phyloP scores from a whole-genome alignment of 2,888 invertebrate genomes.

The Agriopis marginaria region DNA sequence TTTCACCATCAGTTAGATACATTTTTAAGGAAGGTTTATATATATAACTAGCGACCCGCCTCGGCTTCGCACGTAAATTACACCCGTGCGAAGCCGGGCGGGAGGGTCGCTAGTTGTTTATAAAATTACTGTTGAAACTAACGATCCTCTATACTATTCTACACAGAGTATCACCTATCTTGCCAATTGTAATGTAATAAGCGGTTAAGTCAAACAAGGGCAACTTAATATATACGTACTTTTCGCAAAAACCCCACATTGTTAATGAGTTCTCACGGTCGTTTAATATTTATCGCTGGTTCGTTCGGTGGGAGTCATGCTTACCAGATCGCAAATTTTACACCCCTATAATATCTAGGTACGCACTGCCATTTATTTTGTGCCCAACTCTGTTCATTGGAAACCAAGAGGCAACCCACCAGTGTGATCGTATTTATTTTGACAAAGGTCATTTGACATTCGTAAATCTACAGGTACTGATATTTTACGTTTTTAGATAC shows the following conservation, averaged over 20 bases:
- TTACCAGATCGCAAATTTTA: slow-evolving; percentile 39
- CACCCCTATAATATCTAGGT: slow-evolving; percentile 28
- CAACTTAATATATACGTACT: slow-evolving; percentile 10
- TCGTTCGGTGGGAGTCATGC: slow-evolving; percentile 35
- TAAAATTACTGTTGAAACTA: too few relatives aligned
- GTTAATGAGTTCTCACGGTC: slow-evolving; percentile 39
- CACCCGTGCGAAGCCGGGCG: too few relatives aligned
- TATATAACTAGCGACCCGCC: too few relatives aligned
- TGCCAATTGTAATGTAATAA: slow-evolving; percentile 17
- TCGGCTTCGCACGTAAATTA: too few relatives aligned
- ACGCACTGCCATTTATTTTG: too few relatives aligned
- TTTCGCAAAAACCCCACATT: slow-evolving; percentile 33
- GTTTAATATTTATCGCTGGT: slow-evolving; percentile 41
- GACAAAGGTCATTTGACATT: background rate
- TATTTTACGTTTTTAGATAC: background rate
- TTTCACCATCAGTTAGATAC: too few relatives aligned
- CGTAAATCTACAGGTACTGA: background rate
- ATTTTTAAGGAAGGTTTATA: too few relatives aligned
- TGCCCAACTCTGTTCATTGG: background rate
- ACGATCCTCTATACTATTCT: background rate
- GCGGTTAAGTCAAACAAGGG: slow-evolving; percentile 1
- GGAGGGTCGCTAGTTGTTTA: background rate
- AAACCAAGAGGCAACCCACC: background rate
- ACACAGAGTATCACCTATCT: slow-evolving; percentile 7
- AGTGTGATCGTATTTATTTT: slow-evolving; percentile 3